A percentile compares a stretch with the other conserved stretches of the same genome.
Evolutionary conservation across 2,888 invertebrate genomes (phyloP).

Genomic region (Parnassius glacialis): DNA sequence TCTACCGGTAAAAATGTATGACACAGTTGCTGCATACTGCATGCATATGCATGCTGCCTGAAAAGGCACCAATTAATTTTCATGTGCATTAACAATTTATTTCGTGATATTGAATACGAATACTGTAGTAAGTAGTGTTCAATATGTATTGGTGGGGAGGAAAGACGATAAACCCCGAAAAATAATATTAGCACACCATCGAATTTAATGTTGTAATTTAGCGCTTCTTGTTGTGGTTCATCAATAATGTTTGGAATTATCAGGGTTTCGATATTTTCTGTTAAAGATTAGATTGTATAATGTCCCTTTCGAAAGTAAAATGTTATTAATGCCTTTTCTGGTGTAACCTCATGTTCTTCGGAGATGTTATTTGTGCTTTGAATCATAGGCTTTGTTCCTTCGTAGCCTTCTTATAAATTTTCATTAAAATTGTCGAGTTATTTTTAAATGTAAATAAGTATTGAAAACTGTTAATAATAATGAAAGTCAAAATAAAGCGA

Average conservation of each 20-base stretch:
- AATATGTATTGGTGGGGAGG: constrained; percentile 53
- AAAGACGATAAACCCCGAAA: constrained; percentile 47
- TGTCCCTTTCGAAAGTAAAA: constrained; percentile 32
- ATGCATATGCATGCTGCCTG: too few relatives aligned
- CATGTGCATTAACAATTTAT: constrained; percentile 10
- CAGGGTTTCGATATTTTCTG: constrained; percentile 76
- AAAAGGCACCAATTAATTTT: constrained; percentile 6
- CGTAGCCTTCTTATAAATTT: constrained; percentile 48
- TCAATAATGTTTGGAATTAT: constrained; percentile 76
- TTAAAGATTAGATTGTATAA: constrained; percentile 59
- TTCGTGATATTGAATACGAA: constrained; percentile 6
- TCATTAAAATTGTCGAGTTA: constrained; percentile 46
- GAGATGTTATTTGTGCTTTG: constrained; percentile 55
- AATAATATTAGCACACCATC: constrained; percentile 67
- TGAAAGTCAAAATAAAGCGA: constrained; percentile 79
- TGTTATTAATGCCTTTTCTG: constrained; percentile 49
- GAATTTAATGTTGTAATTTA: constrained; percentile 76
- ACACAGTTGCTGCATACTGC: too few relatives aligned
- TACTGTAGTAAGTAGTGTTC: constrained; percentile 22
- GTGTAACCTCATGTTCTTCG: constrained; percentile 42
- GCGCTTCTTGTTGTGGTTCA: constrained; percentile 67
- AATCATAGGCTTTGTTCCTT: constrained; percentile 56
- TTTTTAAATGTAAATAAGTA: constrained; percentile 69
- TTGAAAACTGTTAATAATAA: constrained; percentile 70
- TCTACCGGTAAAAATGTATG: constrained; percentile 43